phyloP scores from a whole-genome alignment of 1,140 invertebrate species.

The Hermetia illucens region DNA sequence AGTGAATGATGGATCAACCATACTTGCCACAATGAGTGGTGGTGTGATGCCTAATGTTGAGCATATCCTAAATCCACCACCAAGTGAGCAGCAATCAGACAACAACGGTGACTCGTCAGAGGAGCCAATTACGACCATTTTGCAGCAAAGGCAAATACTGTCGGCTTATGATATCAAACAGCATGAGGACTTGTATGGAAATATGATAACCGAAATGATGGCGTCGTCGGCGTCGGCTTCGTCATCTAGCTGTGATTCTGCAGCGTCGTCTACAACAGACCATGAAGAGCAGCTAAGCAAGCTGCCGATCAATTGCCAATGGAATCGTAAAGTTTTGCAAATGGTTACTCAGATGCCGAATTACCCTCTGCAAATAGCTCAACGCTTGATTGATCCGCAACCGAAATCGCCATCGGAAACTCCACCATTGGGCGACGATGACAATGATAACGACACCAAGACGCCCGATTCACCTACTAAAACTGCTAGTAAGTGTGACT shows the following conservation, averaged over 20 bases:
- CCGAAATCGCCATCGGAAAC: slow-evolving; percentile 29
- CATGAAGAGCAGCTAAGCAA: background rate
- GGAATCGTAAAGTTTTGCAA: slow-evolving; percentile 3
- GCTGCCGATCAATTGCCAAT: background rate
- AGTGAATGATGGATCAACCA: too few relatives aligned
- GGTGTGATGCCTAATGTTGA: too few relatives aligned
- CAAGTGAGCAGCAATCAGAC: too few relatives aligned
- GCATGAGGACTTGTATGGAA: slow-evolving; percentile 8
- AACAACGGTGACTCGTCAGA: too few relatives aligned
- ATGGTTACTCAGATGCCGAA: slow-evolving; percentile 6
- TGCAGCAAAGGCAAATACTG: too few relatives aligned
- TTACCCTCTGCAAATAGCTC: slow-evolving; percentile 8
- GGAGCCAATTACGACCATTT: too few relatives aligned
- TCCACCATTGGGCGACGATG: slow-evolving; percentile 19
- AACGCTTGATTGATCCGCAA: slow-evolving; percentile 26
- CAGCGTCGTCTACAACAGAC: background rate
- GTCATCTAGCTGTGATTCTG: background rate
- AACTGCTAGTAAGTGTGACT: too few relatives aligned
- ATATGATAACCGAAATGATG: slow-evolving; percentile 22
- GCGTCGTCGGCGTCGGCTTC: slow-evolving; percentile 12
- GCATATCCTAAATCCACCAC: too few relatives aligned
- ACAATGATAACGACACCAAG: slow-evolving; percentile 14
- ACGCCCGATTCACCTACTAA: slow-evolving; percentile 12
- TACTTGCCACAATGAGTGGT: too few relatives aligned
- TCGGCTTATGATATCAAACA: slow-evolving; percentile 7